phyloP scores from a whole-genome alignment of 2,113 vertebrate genomes.

The Ciconia maguari region DNA sequence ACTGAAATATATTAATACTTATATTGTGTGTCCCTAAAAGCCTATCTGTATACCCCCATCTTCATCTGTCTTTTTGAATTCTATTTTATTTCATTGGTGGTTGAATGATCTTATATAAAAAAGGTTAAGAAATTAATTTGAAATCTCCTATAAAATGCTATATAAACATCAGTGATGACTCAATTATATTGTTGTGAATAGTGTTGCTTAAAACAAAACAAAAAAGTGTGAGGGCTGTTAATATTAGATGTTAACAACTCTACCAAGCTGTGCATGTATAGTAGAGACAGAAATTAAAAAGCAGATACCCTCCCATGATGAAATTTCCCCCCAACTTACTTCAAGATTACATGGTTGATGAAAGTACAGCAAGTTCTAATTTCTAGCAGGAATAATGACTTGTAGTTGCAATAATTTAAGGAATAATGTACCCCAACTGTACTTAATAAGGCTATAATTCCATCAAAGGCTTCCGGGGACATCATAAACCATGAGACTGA shows the following conservation, averaged over 20 bases:
- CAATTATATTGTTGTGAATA: not conserved
- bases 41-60: not conserved
- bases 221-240: not conserved
- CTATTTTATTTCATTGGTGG: not conserved
- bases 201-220: not conserved
- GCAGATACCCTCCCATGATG: not conserved
- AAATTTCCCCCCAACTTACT: slow-evolving; percentile 35
- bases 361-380: slow-evolving; percentile 54
- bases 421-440: slow-evolving; percentile 59
- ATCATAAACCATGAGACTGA: slow-evolving; percentile 42
- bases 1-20: not conserved
- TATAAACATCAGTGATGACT: not conserved
- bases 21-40: not conserved
- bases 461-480: slow-evolving; percentile 40
- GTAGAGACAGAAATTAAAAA: slow-evolving; percentile 37
- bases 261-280: not conserved
- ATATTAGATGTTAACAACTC: not conserved
- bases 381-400: slow-evolving; percentile 57
- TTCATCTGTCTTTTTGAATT: not conserved
- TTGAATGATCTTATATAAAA: not conserved
- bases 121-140: not conserved
- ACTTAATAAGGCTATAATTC: slow-evolving; percentile 57
- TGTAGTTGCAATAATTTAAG: slow-evolving; percentile 60
- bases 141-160: not conserved
- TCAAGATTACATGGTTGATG: slow-evolving; percentile 34